Evolutionary conservation across 2,888 invertebrate species (phyloP), one percentile per base, ranked within the genome.

Genomic region (Ernsta delagoae): DNA sequence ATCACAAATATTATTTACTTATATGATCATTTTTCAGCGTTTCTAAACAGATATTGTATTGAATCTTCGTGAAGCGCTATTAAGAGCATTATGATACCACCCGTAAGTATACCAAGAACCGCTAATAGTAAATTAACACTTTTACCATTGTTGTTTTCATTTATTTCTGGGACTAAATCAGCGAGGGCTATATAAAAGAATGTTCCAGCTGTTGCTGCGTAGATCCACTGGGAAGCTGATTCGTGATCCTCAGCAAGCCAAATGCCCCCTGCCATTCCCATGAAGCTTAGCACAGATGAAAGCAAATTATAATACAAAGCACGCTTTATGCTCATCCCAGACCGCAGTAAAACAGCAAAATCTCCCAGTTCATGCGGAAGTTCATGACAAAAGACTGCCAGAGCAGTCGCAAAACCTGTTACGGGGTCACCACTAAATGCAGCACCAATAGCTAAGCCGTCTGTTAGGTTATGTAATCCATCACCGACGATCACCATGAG

Each of bases 401-500:
- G 93, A 3, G 97, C 95, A 6, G 97, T 97, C 57, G 97, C 96
- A 71, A 97, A 92, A 1, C 97, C 97, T 0, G 96, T 96, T 0
- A 96, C 95, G 6, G 96, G 94, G 77, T 96, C 95, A 65, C 94
- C 95, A 70, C 96, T 95, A 84, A 96, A 97, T 0, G 97, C 96
- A 5, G 96, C 97, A 2, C 97, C 97, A 72, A 97, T 97, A 0
- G 97, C 97, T 68, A 97, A 85, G 0, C 97, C 97, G 82, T 97
- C 97, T 16, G 96, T 96, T 72, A 97, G 92, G 86, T 97, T 97
- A 80, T 97, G 97, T 65, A 97, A 86, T 0, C 96, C 97, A 83
- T 97, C 97, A 0, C 97, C 97, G 50, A 96, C 94, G 67, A 97
- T 95, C 50, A 97, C 96, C 96, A 97, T 96, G 79, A 96, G 95